phyloP scores from a whole-genome alignment of 1,140 invertebrate species.

The Drosophila kikkawai region DNA sequence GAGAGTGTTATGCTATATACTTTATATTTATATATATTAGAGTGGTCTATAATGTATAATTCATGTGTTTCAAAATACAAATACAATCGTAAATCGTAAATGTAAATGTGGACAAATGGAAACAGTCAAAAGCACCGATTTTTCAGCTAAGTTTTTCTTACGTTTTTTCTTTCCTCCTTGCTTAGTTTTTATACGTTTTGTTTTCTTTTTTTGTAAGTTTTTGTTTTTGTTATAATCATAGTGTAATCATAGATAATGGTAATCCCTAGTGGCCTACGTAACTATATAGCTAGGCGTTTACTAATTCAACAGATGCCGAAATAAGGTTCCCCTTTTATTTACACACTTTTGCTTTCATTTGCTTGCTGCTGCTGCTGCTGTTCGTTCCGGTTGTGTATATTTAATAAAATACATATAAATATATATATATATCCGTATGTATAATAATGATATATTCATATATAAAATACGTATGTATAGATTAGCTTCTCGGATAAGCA shows the following conservation, averaged over 20 bases:
- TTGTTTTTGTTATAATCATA: constrained; percentile 60
- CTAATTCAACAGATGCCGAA: constrained; percentile 56
- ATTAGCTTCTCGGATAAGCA: constrained; percentile 55
- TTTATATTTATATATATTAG: constrained; percentile 38
- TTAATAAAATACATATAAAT: constrained; percentile 76
- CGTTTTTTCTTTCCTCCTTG: constrained; percentile 39
- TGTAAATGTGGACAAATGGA: constrained; percentile 84
- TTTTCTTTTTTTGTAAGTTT: constrained; percentile 32
- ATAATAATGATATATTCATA: constrained; percentile 73
- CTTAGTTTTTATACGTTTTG: constrained; percentile 40
- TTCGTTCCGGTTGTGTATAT: constrained; percentile 46
- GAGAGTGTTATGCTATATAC: constrained; percentile 37
- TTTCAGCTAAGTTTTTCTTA: constrained; percentile 83
- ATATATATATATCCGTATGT: constrained; percentile 66
- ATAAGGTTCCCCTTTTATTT: constrained; percentile 45
- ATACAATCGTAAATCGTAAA: constrained; percentile 76
- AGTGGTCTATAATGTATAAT: constrained; percentile 50
- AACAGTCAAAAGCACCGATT: constrained; percentile 85
- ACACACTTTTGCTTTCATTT: constrained; percentile 49
- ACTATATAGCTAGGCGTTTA: constrained; percentile 57
- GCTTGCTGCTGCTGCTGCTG: constrained; percentile 26
- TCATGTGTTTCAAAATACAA: constrained; percentile 81
- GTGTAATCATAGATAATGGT: constrained; percentile 64
- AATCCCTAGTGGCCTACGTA: constrained; percentile 68
- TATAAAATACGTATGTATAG: constrained; percentile 75